Evolutionary conservation across 2,113 vertebrate genomes (phyloP).

Genomic region (Tupaia chinensis): DNA sequence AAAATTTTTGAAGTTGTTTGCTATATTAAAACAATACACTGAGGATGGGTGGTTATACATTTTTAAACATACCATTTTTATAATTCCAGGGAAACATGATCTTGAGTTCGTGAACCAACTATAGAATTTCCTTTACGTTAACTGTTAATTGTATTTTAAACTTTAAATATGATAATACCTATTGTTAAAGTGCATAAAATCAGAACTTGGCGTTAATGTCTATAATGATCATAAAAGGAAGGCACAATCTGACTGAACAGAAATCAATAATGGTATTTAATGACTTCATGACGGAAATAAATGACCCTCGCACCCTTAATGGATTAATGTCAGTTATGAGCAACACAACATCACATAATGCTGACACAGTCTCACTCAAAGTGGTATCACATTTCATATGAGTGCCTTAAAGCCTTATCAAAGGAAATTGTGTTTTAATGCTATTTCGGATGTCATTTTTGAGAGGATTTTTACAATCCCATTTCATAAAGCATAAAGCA

Average conservation of each 20-base stretch:
- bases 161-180: constrained; percentile 65
- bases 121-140: constrained; percentile 65
- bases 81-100: constrained; percentile 35
- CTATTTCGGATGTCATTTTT: constrained; percentile 88
- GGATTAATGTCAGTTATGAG: constrained; percentile 87
- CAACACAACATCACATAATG: constrained; percentile 87
- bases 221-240: constrained; percentile 71
- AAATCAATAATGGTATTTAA: constrained; percentile 92
- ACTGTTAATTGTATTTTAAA: constrained; percentile 64
- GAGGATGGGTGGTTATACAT: constrained; percentile 36
- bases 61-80: constrained; percentile 66
- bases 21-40: constrained; percentile 1
- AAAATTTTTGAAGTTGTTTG: not conserved
- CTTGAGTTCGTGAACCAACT: constrained; percentile 61
- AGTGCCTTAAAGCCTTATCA: constrained; percentile 88
- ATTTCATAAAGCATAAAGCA: constrained; percentile 87
- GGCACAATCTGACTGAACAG: constrained; percentile 86
- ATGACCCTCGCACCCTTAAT: constrained; percentile 90
- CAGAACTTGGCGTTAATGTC: constrained; percentile 78
- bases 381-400: constrained; percentile 86
- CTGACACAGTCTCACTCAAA: constrained; percentile 85
- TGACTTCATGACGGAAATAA: constrained; percentile 89
- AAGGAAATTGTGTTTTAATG: constrained; percentile 88
- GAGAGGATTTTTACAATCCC: constrained; percentile 88
- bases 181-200: constrained; percentile 78